Evolutionary conservation across 2,888 invertebrate species (phyloP).

Genomic region (Acleris laterana): DNA sequence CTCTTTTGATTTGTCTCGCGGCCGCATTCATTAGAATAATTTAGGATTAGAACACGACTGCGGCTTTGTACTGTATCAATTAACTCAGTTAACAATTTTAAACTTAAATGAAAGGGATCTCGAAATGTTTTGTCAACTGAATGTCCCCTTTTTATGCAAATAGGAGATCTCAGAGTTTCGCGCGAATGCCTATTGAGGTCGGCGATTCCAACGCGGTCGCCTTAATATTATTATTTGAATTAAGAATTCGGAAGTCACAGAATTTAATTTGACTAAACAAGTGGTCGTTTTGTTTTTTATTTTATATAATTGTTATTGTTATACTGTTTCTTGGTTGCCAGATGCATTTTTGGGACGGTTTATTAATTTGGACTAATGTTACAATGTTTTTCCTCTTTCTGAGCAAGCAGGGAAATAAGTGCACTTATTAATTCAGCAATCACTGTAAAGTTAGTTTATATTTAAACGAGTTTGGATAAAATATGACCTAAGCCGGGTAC

Average conservation of each 20-base stretch:
- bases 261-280: conserved; percentile 70
- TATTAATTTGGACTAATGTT: too few species aligned
- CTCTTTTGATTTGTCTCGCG: conserved; percentile 50
- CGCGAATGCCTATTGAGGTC: conserved; percentile 63
- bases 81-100: conserved; percentile 74
- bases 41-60: conserved; percentile 56
- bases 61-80: conserved; percentile 66
- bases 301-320: conserved; percentile 37
- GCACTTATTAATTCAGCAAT: too few species aligned
- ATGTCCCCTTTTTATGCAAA: conserved; percentile 80
- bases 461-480: too few species aligned
- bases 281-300: conserved; percentile 42
- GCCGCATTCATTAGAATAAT: conserved; percentile 70
- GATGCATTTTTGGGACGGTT: neutral
- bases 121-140: conserved; percentile 75
- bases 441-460: too few species aligned
- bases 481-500: too few species aligned
- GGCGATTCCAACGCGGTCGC: conserved; percentile 60
- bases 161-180: conserved; percentile 54
- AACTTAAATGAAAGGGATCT: conserved; percentile 78
- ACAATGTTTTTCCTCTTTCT: too few species aligned
- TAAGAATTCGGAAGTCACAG: conserved; percentile 66
- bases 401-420: too few species aligned
- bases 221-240: conserved; percentile 75
- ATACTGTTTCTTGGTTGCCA: too few species aligned